Conservation (phyloP, 2,113 vertebrate species). For the Plestiodon gilberti region DNA sequence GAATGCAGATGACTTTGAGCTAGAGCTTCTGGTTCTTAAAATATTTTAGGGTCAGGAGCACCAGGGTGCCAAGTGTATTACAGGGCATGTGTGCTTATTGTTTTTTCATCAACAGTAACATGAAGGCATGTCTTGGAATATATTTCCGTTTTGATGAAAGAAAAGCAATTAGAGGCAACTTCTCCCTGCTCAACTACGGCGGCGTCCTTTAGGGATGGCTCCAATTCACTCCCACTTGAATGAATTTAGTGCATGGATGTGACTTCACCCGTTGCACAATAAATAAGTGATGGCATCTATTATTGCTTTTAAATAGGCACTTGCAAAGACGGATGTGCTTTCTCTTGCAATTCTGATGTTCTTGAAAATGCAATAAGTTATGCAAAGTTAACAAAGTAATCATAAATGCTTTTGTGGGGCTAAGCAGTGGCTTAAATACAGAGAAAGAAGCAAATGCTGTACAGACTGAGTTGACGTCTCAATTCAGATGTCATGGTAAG, state of each 20-base stretch:
- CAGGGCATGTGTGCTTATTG: neutral
- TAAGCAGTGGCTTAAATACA: neutral
- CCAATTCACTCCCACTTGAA: neutral
- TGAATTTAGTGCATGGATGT: neutral
- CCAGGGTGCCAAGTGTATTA: neutral
- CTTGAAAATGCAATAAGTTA: neutral
- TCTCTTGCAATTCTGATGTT: neutral
- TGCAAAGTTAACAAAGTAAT: neutral
- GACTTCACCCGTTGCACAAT: neutral
- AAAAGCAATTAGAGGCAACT: neutral
- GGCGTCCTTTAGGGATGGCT: neutral
- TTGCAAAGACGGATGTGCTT: constrained; percentile 3
- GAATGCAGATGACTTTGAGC: neutral
- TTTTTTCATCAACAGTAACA: neutral
- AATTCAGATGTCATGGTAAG: neutral
- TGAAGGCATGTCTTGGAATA: neutral
- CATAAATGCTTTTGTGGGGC: neutral
- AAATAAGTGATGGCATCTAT: neutral
- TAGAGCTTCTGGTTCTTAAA: neutral
- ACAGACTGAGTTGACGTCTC: neutral
- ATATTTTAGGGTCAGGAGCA: neutral
- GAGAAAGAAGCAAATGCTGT: neutral
- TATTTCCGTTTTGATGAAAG: neutral
- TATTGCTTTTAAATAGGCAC: neutral
- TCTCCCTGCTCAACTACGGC: neutral